Base-by-base conservation (phyloP, 2,888 invertebrate species). In the Nemotelus pantherinus region DNA sequence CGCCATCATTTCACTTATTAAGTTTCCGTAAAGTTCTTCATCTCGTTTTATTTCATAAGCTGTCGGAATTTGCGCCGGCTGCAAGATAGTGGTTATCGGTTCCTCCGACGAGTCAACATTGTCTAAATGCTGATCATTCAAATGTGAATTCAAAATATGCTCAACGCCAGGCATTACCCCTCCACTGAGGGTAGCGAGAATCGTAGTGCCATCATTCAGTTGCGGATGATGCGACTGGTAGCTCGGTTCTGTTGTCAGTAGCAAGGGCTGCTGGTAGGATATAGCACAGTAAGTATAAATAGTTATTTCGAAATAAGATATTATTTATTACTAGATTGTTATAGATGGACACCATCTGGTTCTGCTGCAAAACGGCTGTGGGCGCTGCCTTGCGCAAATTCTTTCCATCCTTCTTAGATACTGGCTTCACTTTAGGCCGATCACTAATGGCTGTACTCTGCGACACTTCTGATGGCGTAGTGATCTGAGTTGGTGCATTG, bases 351-450 rank as follows among this genome's bases (percentile, higher is more conserved):
- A 87, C 87, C 87, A 87, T 87, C 83, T 86, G 86, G 80, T 87
- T 86, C 78, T 85, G 86, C 81, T 86, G 86, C 76, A 86, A 81
- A 81, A 88, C 84, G 79, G 88, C 86, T 78, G 88, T 86, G 79
- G 88, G 86, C 78, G 88, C 86, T 82, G 89, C 88, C 86, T 93
- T 93, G 82, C 93, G 90, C 79, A 91, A 88, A 84, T 91, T 92
- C 86, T 94, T 94, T 71, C 92, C 91, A 85, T 93, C 94, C 86
- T 94, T 94, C 85, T 95, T 94, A 72, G 93, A 92, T 74, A 92
- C 92, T 60, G 94, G 92, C 87, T 94, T 95, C 64, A 93, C 94
- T 87, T 94, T 94, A 78, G 94, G 94, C 83, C 95, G 91, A 87
- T 95, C 95, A 88, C 93, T 93, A 83, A 94, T 93, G 80, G 94